Conservation (phyloP, 2,888 invertebrate genomes). For the Panorpa germanica region DNA sequence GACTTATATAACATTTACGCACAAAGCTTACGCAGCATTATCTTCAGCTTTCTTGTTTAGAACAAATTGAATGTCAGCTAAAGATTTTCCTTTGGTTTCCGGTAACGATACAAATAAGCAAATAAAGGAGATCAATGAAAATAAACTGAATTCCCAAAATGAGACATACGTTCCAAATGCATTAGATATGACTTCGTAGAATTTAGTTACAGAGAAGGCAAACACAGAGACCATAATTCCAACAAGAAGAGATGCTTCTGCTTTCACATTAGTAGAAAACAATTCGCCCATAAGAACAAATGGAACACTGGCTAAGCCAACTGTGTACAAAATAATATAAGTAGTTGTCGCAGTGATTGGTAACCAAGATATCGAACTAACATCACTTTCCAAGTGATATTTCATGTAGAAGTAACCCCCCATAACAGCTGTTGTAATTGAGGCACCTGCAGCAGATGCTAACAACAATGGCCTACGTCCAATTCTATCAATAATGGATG, state of each 20-base stretch:
- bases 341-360: constrained; percentile 36
- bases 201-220: constrained; percentile 36
- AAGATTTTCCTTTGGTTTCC: constrained; percentile 39
- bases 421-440: constrained; percentile 30
- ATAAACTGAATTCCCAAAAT: constrained; percentile 32
- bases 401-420: constrained; percentile 35
- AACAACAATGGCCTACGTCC: constrained; percentile 40
- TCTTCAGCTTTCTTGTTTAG: no score
- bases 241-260: constrained; percentile 40
- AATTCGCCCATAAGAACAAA: constrained; percentile 42
- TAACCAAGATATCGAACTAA: constrained; percentile 30
- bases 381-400: constrained; percentile 25
- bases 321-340: constrained; percentile 39
- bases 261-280: constrained; percentile 41
- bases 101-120: constrained; percentile 32
- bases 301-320: constrained; percentile 41
- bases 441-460: constrained; percentile 33
- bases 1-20: no score
- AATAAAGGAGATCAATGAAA: constrained; percentile 30
- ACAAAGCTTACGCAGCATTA: no score
- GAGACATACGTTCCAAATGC: constrained; percentile 30
- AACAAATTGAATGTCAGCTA: no score
- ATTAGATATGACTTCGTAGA: constrained; percentile 33
- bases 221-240: constrained; percentile 37
- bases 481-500: constrained; percentile 35